Evolutionary conservation across 1,140 invertebrate genomes (phyloP), one percentile per base, ranked within the genome.

Genomic region (Aphidius ervi): DNA sequence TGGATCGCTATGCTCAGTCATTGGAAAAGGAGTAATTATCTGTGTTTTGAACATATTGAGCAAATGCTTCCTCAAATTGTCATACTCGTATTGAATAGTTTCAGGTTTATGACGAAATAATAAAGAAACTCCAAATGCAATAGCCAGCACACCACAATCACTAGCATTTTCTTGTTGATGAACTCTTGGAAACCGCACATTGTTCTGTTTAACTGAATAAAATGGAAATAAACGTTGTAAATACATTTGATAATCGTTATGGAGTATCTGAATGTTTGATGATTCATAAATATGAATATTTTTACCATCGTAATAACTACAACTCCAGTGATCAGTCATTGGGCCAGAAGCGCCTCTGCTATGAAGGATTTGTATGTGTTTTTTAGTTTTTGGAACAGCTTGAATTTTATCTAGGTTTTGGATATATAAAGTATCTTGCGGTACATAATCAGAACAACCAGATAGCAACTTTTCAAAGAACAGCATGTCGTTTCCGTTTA

Each of bases 281-380:
- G 64, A 66, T 52, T 66, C 62, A 43, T 61, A 62, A 37, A 64
- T 61, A n/a, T 49, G 61, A 9, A 66, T 45, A 8, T 58, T 49
- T 20, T 59, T 55, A 5, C 46, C 42, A 54, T 66, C 57, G 46
- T 64, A 66, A 59, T 61, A 66, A 48, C 41, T 42, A 40, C 65
- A 9, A 63, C 46, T 16, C 59, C 59, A 66, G 61, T 63, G 65
- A 7, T 54, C 58, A 47, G 8, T 45, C 9, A 6, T 46, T 23
- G 50, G 49, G 16, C 16, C 1, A 16, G 16, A 16, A 16, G 16
- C 16, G 16, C 16, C 16, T 16, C 16, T 16, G 16, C 16, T 16
- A 10, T 56, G 52, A 4, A 63, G 42, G 45, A 63, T 56, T 39
- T 59, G 62, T 16, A 63, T 63, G 16, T 63, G 50, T 55, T 58